Base-by-base conservation (phyloP, 2,113 vertebrate species). In the Neoarius graeffei region DNA sequence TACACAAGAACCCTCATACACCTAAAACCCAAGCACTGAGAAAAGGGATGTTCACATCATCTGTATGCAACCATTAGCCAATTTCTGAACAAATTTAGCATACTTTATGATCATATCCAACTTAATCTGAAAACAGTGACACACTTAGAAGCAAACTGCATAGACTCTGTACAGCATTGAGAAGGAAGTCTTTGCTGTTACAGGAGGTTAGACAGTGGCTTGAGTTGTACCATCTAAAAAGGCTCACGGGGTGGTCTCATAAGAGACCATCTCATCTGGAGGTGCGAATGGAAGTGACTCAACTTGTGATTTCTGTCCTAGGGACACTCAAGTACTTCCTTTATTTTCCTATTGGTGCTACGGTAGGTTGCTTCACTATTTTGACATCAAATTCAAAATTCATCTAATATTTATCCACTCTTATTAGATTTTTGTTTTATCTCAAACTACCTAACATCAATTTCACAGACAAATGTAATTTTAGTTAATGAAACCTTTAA, bases 281-380 rank as follows among this genome's bases (percentile, higher is more conserved):
- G 79, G 90, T 89, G 88, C 86, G 57, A 91, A 89, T 89, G 73
- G 86, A 86, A 85, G 83, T 56, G 54, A 56, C 66, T 83, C 79
- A 73, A 59, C 73, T 67, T 83, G 54, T 54, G 25, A 83, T 59
- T 73, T 52, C 67, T 74, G 27, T 83, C 19, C 35, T 76, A 54
- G 76, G 54, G 67, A 81, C 66, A 50, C 25, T 59, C 30, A 73
- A 82, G 79, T 56, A 23, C 57, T 64, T 57, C 13, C 11, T 81
- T 80, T 77, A 81, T 59, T 10, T 8, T 7, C 35, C 15, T 66
- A 7, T 48, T 17, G 4, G n/a, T 23, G 48, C 74, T 62, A n/a
- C n/a, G n/a, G n/a, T n/a, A n/a, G 66, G 60, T 87, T 20, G 25
- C 23, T 19, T 74, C 14, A 20, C 20, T 57, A 30, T 25, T 57